Conservation (phyloP, 1,140 invertebrate genomes). For the Portunus trituberculatus region DNA sequence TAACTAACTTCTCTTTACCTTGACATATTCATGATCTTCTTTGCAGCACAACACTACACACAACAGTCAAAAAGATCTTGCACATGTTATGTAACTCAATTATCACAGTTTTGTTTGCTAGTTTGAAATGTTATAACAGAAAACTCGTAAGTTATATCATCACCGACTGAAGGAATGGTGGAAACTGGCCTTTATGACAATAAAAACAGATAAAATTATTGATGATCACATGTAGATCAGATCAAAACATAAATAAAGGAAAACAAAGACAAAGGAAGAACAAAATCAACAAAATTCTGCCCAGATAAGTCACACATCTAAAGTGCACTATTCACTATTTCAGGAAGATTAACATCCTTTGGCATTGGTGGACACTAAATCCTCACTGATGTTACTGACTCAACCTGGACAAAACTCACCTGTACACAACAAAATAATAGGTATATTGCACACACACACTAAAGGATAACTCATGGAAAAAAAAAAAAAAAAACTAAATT, state of each 20-base stretch:
- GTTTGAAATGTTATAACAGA: neutral
- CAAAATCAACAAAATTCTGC: constrained; percentile 73
- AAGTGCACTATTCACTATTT: constrained; percentile 4
- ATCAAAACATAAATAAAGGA: constrained; percentile 63
- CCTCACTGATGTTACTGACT: constrained; percentile 28
- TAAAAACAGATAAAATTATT: constrained; percentile 51
- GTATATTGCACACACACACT: constrained; percentile 68
- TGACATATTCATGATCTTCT: neutral
- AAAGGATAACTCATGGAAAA: constrained; percentile 26
- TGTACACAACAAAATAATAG: constrained; percentile 73
- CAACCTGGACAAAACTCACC: constrained; percentile 62
- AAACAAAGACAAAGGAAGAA: constrained; percentile 47
- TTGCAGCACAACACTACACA: neutral
- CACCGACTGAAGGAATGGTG: constrained; percentile 32
- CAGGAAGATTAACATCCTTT: constrained; percentile 62
- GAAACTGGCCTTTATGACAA: constrained; percentile 55
- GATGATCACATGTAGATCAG: constrained; percentile 57
- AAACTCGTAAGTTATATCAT: neutral
- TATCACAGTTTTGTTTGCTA: neutral
- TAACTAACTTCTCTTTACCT: neutral
- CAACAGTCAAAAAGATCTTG: neutral
- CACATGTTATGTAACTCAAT: neutral
- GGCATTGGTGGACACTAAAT: constrained; percentile 34
- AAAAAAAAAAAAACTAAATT: constrained; percentile 39
- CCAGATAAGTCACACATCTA: constrained; percentile 53